Percentiles rank a stretch among this genome's conserved stretches.
Conservation (phyloP, 2,797 vertebrate species). For the Pantherophis vulpinus region DNA sequence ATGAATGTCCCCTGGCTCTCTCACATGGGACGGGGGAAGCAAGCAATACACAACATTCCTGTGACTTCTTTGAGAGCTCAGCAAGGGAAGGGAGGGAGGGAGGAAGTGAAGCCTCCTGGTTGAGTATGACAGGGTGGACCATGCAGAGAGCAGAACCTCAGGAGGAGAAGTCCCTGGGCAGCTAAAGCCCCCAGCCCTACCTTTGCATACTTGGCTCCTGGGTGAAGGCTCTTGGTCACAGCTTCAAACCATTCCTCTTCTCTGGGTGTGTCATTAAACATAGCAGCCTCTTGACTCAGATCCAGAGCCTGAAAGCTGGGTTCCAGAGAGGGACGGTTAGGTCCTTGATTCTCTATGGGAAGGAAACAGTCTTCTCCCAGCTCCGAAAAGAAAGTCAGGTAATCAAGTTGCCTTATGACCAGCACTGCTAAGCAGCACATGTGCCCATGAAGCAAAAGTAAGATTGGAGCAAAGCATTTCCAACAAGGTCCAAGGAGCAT, state of each 20-base stretch:
- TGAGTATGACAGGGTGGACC: background rate
- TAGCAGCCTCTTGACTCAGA: slow-evolving; percentile 96
- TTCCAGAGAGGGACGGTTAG: slow-evolving; percentile 34
- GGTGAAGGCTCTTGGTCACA: slow-evolving; percentile 87
- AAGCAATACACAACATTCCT: background rate
- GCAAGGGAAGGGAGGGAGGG: background rate
- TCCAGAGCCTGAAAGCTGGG: slow-evolving; percentile 96
- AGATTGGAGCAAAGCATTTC: background rate
- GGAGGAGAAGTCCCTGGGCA: background rate
- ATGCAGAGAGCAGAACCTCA: background rate
- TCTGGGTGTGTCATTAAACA: slow-evolving; percentile 95
- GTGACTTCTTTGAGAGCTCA: background rate
- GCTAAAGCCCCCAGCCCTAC: slow-evolving; percentile 70
- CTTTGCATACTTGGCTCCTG: slow-evolving; percentile 90
- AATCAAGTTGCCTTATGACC: no score
- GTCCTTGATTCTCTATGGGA: background rate
- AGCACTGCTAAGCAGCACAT: background rate
- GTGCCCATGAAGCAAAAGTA: background rate
- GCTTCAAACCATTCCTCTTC: slow-evolving; percentile 95
- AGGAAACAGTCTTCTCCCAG: background rate
- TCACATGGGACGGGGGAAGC: background rate
- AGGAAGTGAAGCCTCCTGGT: background rate
- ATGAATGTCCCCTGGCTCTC: background rate
- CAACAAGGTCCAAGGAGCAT: background rate
- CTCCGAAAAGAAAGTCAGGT: background rate